A percentile compares a stretch with the other conserved stretches of the same genome.
Evolutionary conservation across 2,113 vertebrate genomes (phyloP).

Genomic region (Lanius collurio): DNA sequence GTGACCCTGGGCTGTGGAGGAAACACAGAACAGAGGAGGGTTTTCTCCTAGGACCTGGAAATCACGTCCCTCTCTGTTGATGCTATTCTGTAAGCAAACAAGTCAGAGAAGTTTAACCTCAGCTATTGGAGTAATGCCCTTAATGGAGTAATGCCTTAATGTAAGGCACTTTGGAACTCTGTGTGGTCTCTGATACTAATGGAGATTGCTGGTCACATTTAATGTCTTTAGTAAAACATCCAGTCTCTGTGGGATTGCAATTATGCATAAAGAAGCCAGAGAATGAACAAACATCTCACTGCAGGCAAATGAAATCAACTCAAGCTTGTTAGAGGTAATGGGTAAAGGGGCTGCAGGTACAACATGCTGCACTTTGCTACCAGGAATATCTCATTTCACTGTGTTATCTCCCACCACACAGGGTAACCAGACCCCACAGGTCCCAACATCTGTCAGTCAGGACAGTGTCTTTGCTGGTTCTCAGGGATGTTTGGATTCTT

Average conservation of each 20-base stretch:
- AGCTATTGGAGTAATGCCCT: neutral
- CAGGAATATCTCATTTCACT: neutral
- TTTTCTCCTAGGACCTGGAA: neutral
- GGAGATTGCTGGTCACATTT: slow-evolving; percentile 33
- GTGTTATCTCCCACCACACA: neutral
- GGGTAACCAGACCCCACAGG: neutral
- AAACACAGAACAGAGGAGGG: neutral
- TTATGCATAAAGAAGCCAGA: neutral
- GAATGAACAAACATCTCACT: neutral
- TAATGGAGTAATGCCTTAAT: slow-evolving; percentile 17
- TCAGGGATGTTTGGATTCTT: neutral
- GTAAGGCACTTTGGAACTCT: neutral
- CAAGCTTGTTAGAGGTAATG: neutral
- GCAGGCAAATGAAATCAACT: neutral
- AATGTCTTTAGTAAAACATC: slow-evolving; percentile 34
- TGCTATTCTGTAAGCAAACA: neutral
- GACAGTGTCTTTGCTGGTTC: neutral
- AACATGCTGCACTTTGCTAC: neutral
- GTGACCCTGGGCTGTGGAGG: neutral
- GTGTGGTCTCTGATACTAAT: slow-evolving; percentile 4
- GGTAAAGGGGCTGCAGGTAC: neutral
- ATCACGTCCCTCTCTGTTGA: neutral
- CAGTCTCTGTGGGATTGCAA: slow-evolving; percentile 19
- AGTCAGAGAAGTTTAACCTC: neutral
- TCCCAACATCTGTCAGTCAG: neutral